These are phyloP conservation scores for Aphelenchoides bicaudatus DNA, from an alignment of 2,888 invertebrate genomes.

Conservation along the genomic window DNA sequence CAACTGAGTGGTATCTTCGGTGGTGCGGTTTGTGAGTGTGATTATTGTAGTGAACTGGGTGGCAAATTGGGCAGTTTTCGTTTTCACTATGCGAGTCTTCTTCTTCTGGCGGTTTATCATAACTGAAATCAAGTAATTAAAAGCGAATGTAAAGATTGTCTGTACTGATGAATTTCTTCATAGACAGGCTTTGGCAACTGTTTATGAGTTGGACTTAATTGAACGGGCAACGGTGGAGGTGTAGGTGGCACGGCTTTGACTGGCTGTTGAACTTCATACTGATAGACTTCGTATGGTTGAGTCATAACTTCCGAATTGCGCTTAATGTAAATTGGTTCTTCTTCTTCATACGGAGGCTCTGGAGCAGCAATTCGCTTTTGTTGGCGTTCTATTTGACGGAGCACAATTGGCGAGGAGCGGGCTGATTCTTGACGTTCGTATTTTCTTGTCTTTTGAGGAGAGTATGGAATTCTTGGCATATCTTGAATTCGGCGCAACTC, in stretches of 20 bases:
- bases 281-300: no score
- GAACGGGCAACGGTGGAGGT: constrained; percentile 8
- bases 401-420: constrained; percentile 2
- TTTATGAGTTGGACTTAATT: not conserved
- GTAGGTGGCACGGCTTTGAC: not conserved
- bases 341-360: no score
- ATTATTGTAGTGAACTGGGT: not conserved
- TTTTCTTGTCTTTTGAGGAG: not conserved
- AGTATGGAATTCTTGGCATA: not conserved
- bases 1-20: constrained; percentile 1
- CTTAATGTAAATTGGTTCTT: not conserved
- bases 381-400: constrained; percentile 14
- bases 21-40: not conserved
- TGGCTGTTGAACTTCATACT: no score
- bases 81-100: not conserved
- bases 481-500: not conserved
- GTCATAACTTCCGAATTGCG: not conserved
- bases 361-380: not conserved
- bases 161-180: constrained; percentile 4
- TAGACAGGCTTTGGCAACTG: not conserved
- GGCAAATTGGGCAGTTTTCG: not conserved
- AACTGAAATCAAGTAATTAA: no score
- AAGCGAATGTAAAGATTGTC: not conserved
- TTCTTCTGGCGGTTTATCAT: not conserved
- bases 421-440: constrained; percentile 14